Evolutionary conservation across 2,888 invertebrate species (phyloP), one percentile per base, ranked within the genome.

Genomic region (Lacanobia oleracea): DNA sequence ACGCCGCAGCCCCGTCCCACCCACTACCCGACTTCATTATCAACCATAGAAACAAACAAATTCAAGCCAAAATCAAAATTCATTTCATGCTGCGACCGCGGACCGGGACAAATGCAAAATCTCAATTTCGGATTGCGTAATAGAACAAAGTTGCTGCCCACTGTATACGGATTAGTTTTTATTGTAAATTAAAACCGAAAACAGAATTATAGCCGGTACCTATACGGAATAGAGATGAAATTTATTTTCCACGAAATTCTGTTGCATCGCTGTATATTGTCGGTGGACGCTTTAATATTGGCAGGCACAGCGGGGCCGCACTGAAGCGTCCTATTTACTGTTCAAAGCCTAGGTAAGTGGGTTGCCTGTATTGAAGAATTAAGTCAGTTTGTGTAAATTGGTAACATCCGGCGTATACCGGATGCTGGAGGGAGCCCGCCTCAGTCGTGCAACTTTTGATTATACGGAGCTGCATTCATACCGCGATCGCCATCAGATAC

Each of bases 331-430:
- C 82, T 75, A 84, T 67, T 87, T 85, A 86, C 75, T 61, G 79
- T 75, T 86, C 87, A 87, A 88, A 89, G 87, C 82, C 59, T 77
- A 72, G 50, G 70, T 71, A 77, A 81, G 73, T 82, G 80, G 72
- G 69, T 71, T 72, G 73, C 53, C 79, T 67, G 56, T 82, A 78
- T 78, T 72, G 85, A 91, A 91, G 88, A 92, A 92, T 91, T 93
- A 90, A 91, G 88, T 86, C 89, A 92, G 91, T 93, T 92, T 92
- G 91, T 90, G 88, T 87, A 94, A 92, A 94, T 92, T 94, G 90
- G 84, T 81, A 84, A 88, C 91, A 91, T 94, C 94, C 94, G 91
- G 87, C 77, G 82, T 75, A 82, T 84, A 76, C 87, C 89, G 91
- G 93, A 92, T 89, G 88, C 84, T 72, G 72, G 79, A 81, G 64